Conservation (phyloP, 2,113 vertebrate genomes). For the Mungos mungo region DNA sequence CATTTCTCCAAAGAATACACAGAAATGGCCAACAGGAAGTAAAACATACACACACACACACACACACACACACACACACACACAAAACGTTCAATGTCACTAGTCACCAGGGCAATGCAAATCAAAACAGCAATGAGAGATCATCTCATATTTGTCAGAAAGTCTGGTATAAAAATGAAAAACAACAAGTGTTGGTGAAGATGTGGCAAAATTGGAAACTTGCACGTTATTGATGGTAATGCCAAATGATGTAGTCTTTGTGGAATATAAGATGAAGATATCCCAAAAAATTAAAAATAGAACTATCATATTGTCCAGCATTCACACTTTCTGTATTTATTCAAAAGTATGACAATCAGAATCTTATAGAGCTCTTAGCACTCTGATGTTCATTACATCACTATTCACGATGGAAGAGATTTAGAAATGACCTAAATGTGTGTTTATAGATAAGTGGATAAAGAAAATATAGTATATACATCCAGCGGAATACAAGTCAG, state of each 20-base stretch:
- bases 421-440: background rate
- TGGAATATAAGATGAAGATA: background rate
- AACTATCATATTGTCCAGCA: background rate
- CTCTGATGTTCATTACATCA: background rate
- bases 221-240: background rate
- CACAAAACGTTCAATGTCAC: too few relatives aligned
- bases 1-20: background rate
- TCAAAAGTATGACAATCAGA: background rate
- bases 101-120: background rate
- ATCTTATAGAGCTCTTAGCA: background rate
- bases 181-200: too few relatives aligned
- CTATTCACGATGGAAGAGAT: background rate
- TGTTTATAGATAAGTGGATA: background rate
- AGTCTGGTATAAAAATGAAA: background rate
- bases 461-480: background rate
- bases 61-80: background rate
- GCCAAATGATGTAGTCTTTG: background rate
- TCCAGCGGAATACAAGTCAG: background rate
- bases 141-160: background rate
- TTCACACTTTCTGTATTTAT: background rate
- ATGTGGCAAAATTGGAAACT: background rate
- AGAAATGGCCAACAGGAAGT: background rate
- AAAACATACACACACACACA: background rate
- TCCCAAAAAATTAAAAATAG: background rate
- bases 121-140: background rate